A percentile compares a stretch with the other conserved stretches of the same genome.
Evolutionary conservation across 2,113 vertebrate genomes (phyloP).

Genomic region (Tonatia bakeri): DNA sequence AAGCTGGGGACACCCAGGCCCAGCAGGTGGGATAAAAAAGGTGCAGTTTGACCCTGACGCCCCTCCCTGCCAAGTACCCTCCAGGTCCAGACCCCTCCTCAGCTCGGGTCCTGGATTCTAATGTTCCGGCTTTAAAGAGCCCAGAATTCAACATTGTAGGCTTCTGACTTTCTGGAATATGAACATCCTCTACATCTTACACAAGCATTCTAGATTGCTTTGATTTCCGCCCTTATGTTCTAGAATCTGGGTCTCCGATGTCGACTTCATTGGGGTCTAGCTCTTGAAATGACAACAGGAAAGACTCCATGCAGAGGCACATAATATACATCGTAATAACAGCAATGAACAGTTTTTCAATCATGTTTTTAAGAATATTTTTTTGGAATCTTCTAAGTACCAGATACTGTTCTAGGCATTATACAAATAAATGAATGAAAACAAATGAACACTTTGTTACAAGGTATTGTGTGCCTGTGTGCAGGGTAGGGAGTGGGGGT

Average conservation of each 20-base stretch:
- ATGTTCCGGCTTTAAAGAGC: background rate
- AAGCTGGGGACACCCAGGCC: background rate
- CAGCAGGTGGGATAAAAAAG: background rate
- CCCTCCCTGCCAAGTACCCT: background rate
- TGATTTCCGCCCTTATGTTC: background rate
- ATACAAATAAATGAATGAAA: background rate
- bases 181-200: background rate
- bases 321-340: background rate
- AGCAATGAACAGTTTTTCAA: background rate
- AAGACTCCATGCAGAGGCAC: background rate
- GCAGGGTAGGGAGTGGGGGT: background rate
- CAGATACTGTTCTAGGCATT: background rate
- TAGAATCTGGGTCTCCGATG: background rate
- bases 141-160: background rate
- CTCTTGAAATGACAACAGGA: background rate
- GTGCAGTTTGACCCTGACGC: background rate
- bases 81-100: background rate
- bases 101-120: background rate
- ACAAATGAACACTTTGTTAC: background rate
- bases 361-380: background rate
- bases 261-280: background rate
- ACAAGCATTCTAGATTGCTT: background rate
- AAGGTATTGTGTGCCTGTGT: background rate
- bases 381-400: background rate
- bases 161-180: background rate